phyloP scores from a whole-genome alignment of 2,888 invertebrate species.

The Apomyelois bistriatella region DNA sequence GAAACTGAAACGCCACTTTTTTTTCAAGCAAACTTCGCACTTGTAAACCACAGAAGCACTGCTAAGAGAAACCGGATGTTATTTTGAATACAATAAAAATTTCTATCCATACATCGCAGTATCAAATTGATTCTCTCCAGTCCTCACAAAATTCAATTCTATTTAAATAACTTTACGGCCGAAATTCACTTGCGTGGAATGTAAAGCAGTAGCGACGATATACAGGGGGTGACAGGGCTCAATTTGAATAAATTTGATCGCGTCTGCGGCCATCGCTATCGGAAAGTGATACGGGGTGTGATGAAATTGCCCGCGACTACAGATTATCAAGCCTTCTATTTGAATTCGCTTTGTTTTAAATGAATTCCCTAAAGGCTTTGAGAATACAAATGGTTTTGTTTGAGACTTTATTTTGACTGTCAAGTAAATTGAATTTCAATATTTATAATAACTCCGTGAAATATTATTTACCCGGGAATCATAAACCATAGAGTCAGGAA shows the following conservation, averaged over 20 bases:
- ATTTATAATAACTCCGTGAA: no score
- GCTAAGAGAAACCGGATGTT: conserved; percentile 73
- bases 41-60: conserved; percentile 51
- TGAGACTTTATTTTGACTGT: neutral
- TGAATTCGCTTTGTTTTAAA: conserved; percentile 29
- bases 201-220: conserved; percentile 59
- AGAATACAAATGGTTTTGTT: neutral
- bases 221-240: conserved; percentile 61
- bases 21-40: no score
- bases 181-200: conserved; percentile 25
- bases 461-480: no score
- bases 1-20: no score
- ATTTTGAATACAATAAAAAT: conserved; percentile 76
- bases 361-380: conserved; percentile 9
- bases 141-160: conserved; percentile 29
- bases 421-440: no score
- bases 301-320: conserved; percentile 56
- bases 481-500: no score
- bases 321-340: conserved; percentile 46
- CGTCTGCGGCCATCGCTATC: conserved; percentile 45
- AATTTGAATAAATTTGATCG: conserved; percentile 79
- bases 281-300: conserved; percentile 63
- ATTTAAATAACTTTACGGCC: conserved; percentile 1
- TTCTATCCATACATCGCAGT: conserved; percentile 64
- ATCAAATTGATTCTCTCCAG: conserved; percentile 44